Conservation (phyloP, 1,140 invertebrate genomes). For the Zaprionus ghesquierei region DNA sequence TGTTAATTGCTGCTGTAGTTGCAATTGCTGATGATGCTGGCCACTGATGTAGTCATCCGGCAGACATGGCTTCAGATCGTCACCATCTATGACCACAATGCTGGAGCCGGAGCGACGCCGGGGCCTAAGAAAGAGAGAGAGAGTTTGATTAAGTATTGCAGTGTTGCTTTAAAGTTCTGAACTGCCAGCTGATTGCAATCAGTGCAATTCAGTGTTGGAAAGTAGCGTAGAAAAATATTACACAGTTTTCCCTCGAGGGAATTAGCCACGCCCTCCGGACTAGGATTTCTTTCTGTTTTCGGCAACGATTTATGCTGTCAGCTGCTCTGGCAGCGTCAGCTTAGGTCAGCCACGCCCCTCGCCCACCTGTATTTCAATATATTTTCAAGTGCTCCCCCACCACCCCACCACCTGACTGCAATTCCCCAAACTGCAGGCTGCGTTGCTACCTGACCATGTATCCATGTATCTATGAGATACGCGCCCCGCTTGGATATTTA, state of each 20-base stretch:
- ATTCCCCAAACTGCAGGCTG: slow-evolving; percentile 34
- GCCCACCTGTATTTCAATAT: background rate
- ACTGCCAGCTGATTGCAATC: too few relatives aligned
- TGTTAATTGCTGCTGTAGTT: slow-evolving; percentile 40
- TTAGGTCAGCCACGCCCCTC: background rate
- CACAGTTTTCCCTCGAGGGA: too few relatives aligned
- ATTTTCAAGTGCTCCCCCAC: slow-evolving; percentile 9
- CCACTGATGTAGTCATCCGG: slow-evolving; percentile 82
- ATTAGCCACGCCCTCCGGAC: background rate
- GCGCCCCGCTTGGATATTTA: background rate
- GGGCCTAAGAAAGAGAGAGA: slow-evolving; percentile 83
- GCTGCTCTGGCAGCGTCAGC: background rate
- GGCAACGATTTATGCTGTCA: slow-evolving; percentile 32
- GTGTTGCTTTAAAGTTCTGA: too few relatives aligned
- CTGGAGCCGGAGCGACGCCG: slow-evolving; percentile 87
- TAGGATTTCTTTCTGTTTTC: background rate
- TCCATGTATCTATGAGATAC: slow-evolving; percentile 8
- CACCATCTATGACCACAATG: slow-evolving; percentile 87
- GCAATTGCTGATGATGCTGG: slow-evolving; percentile 57
- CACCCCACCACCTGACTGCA: too few relatives aligned
- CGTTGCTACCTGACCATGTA: background rate
- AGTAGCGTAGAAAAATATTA: background rate
- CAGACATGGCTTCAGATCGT: slow-evolving; percentile 83
- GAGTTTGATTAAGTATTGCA: background rate
- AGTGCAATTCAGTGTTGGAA: background rate